phyloP scores from a whole-genome alignment of 2,797 vertebrate genomes.

The Acridotheres tristis region DNA sequence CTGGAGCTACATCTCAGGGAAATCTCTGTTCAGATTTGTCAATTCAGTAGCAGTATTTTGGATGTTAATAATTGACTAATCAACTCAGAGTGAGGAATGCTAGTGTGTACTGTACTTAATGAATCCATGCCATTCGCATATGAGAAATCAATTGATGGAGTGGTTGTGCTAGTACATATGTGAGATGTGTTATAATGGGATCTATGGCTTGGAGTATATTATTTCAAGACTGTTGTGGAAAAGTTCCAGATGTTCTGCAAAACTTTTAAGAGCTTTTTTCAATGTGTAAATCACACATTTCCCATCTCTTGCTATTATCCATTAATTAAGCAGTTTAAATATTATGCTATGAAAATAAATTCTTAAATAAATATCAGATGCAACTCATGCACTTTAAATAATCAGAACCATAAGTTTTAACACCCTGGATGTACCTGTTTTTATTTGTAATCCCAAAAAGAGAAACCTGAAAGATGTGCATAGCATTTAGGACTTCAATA shows the following conservation, averaged over 20 bases:
- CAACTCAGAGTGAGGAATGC: neutral
- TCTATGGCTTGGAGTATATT: neutral
- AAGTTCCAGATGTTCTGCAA: slow-evolving; percentile 55
- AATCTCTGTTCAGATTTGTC: neutral
- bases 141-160: neutral
- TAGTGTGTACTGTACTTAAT: neutral
- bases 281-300: slow-evolving; percentile 40
- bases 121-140: neutral
- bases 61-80: neutral
- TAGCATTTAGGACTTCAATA: neutral
- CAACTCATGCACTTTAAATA: neutral
- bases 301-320: slow-evolving; percentile 29
- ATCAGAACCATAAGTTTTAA: neutral
- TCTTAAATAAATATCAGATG: neutral
- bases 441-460: neutral
- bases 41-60: neutral
- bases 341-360: neutral
- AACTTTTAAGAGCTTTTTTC: slow-evolving; percentile 48
- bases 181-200: neutral
- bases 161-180: neutral
- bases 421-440: neutral
- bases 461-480: neutral
- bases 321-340: slow-evolving; percentile 53
- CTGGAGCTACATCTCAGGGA: neutral
- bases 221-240: slow-evolving; percentile 12